Base-by-base conservation (phyloP, 2,888 invertebrate genomes). In the Chymomyza fuscimana region DNA sequence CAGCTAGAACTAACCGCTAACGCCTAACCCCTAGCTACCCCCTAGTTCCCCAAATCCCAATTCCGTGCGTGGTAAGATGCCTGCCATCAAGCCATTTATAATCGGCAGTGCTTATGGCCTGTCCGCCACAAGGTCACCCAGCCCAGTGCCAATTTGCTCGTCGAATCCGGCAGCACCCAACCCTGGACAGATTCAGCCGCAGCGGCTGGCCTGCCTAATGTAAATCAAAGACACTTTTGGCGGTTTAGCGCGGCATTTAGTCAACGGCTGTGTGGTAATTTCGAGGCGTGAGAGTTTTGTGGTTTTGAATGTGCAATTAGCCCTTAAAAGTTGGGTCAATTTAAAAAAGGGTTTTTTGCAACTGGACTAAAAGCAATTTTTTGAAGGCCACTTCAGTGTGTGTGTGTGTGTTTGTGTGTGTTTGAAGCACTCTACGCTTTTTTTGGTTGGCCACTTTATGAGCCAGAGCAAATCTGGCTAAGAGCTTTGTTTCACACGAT, bases 71-170 rank as follows among this genome's bases (percentile, higher is more conserved):
- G 40, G 40, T 46, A 46, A 46, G 40, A 46, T 15, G 40, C 40
- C 40, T 46, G 58, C 19, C 58, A 16, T 63, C 56, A 22, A 68
- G 68, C 69, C 71, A 75, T 74, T 75, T 75, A 74, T 74, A 73
- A 73, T 67, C 67, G 73, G 19, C 59, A 50, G 63, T 66, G 62
- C 56, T 70, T 70, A 66, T 69, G 73, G 58, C 64, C 69, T 58
- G 63, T 19, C 58, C 15, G 58, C 25, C 58, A 7, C 40, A 46
- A 46, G 40, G 40, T 46, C 58, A 58, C 58, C 22, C 58, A 58
- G 25, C 25, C 22, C 58, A 58, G 19, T 19, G 22, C 25, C 58
- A 58, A 5, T 54, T 54, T 54, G n/a, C 19, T 12, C 7, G 10
- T 22, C 54, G 5, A 4, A 15, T 19, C 19, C 5, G 15, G 54